A percentile compares a stretch with the other conserved stretches of the same genome.
Evolutionary conservation across 2,797 vertebrate genomes (phyloP).

Genomic region (Huso huso): DNA sequence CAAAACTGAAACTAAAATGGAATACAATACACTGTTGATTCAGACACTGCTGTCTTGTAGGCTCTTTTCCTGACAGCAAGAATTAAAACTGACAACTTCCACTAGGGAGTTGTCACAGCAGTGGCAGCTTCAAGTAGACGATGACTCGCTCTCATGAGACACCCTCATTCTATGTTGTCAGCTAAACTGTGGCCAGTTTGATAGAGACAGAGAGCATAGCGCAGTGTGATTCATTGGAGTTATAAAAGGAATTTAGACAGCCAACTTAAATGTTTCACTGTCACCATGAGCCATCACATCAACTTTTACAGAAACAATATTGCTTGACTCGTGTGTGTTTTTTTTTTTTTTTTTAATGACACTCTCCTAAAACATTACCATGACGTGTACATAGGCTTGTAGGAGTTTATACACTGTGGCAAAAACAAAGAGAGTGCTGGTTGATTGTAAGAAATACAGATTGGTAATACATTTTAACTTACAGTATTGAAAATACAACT

Average conservation of each 20-base stretch:
- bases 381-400: too few relatives aligned
- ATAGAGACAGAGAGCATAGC: not conserved
- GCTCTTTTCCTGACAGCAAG: not conserved
- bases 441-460: too few relatives aligned
- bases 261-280: not conserved
- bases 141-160: not conserved
- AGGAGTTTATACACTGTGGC: too few relatives aligned
- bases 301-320: conserved; percentile 18
- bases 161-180: not conserved
- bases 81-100: conserved; percentile 5
- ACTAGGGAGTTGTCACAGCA: conserved; percentile 7
- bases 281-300: not conserved
- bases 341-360: too few relatives aligned
- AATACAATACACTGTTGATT: not conserved
- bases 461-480: too few relatives aligned
- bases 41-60: not conserved
- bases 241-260: not conserved
- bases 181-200: conserved; percentile 6
- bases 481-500: too few relatives aligned
- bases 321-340: conserved; percentile 21
- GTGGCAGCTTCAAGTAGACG: not conserved
- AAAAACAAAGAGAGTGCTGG: too few relatives aligned
- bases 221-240: not conserved
- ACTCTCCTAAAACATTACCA: too few relatives aligned
- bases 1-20: too few relatives aligned